phyloP scores from a whole-genome alignment of 2,113 vertebrate species.

The Maccullochella peelii region DNA sequence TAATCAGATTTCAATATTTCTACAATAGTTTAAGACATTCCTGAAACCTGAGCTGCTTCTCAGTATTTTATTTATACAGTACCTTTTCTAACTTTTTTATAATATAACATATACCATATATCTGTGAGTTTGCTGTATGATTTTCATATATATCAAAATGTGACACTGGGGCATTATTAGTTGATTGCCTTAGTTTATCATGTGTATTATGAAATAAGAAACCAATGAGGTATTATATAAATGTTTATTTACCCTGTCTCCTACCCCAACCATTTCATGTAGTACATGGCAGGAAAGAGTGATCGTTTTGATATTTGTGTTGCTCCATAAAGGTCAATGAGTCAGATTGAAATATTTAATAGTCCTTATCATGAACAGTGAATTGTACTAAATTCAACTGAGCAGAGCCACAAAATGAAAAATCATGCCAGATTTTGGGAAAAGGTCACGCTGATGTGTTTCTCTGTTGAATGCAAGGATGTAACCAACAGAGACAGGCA shows the following conservation, averaged over 20 bases:
- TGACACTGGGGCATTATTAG: not conserved
- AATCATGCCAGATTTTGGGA: slow-evolving; percentile 28
- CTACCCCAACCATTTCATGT: not conserved
- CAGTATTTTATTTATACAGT: not conserved
- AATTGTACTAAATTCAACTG: slow-evolving; percentile 48
- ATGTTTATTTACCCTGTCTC: slow-evolving; percentile 1
- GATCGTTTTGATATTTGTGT: slow-evolving; percentile 56
- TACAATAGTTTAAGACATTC: not conserved
- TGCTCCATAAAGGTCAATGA: slow-evolving; percentile 60
- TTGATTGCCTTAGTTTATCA: not conserved
- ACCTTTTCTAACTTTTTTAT: not conserved
- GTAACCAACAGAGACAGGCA: slow-evolving; percentile 34
- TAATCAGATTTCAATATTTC: not conserved
- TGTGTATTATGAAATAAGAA: not conserved
- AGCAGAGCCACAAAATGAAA: slow-evolving; percentile 44
- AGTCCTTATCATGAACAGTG: slow-evolving; percentile 45
- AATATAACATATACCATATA: not conserved
- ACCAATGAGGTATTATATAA: not conserved
- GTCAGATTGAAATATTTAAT: slow-evolving; percentile 64
- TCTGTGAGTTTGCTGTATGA: not conserved
- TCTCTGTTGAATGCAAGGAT: slow-evolving; percentile 15
- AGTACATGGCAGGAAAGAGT: slow-evolving; percentile 16
- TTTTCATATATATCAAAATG: not conserved
- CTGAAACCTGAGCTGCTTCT: not conserved
- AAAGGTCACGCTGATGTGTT: slow-evolving; percentile 55